These are phyloP conservation scores for Platorchestia sp. DNA, from an alignment of 1,140 invertebrate genomes.

Conservation along the genomic window DNA sequence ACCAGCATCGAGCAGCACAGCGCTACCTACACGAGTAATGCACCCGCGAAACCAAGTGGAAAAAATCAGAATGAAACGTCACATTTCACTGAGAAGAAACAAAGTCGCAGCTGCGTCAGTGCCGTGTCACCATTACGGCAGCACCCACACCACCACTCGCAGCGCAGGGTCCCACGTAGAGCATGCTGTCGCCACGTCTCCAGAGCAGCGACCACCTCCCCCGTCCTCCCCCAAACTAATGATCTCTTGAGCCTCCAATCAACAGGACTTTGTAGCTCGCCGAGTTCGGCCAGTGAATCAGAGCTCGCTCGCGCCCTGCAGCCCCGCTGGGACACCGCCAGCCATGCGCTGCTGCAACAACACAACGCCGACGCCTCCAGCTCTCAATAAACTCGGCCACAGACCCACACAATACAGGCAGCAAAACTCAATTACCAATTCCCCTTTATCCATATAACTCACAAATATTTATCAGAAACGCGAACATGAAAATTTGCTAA, in stretches of 20 bases:
- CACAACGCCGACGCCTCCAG: not conserved
- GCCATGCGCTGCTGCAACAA: not conserved
- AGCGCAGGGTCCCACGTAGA: not conserved
- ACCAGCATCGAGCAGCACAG: no score
- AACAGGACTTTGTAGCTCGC: conserved; percentile 46
- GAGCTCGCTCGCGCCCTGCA: not conserved
- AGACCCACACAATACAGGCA: not conserved
- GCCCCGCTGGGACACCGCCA: no score
- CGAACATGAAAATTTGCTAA: not conserved
- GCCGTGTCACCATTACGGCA: no score
- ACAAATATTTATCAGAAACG: not conserved
- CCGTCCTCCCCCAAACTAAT: conserved; percentile 12
- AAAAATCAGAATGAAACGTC: no score
- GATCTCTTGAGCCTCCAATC: conserved; percentile 51
- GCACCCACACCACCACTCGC: not conserved
- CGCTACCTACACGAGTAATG: no score
- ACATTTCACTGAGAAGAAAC: no score
- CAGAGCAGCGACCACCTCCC: not conserved
- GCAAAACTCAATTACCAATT: not conserved
- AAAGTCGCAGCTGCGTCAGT: no score
- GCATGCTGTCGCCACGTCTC: not conserved
- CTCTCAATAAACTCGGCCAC: not conserved
- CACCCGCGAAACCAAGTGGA: no score
- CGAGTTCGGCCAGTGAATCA: conserved; percentile 1
- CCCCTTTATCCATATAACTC: not conserved